phyloP scores from a whole-genome alignment of 53 echinoderm and acorn worm genomes.

The Holothuria leucospilota region DNA sequence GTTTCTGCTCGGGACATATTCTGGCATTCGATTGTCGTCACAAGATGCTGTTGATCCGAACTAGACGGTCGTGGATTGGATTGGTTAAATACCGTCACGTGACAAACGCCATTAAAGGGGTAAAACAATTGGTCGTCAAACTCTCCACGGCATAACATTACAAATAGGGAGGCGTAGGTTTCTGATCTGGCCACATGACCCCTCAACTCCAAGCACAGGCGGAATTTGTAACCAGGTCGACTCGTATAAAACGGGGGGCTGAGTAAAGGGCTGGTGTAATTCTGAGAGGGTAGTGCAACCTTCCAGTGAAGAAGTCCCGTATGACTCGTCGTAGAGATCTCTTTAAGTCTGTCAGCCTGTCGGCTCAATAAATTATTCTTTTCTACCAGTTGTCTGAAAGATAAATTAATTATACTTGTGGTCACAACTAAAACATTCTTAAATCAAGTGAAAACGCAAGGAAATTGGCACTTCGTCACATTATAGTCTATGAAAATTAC shows the following conservation, averaged over 20 bases:
- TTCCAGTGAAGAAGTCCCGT: slow-evolving; percentile 84
- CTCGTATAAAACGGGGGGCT: slow-evolving; percentile 90
- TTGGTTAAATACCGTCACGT: slow-evolving; percentile 83
- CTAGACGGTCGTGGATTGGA: slow-evolving; percentile 37
- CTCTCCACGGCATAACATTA: slow-evolving; percentile 78
- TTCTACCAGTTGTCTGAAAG: slow-evolving; percentile 69
- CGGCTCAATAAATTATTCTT: slow-evolving; percentile 59
- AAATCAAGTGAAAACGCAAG: too few relatives aligned
- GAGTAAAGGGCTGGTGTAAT: slow-evolving; percentile 67
- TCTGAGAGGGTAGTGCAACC: slow-evolving; percentile 63
- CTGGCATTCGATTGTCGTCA: slow-evolving; percentile 73
- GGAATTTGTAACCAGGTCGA: slow-evolving; percentile 80
- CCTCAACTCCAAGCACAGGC: slow-evolving; percentile 76
- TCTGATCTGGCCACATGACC: slow-evolving; percentile 77
- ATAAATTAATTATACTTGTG: not conserved
- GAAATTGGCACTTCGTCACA: too few relatives aligned
- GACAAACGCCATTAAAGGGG: slow-evolving; percentile 78
- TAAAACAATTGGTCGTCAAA: slow-evolving; percentile 74
- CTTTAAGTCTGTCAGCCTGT: slow-evolving; percentile 62
- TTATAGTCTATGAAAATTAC: too few relatives aligned
- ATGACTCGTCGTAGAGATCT: slow-evolving; percentile 67
- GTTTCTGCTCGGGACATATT: slow-evolving; percentile 73
- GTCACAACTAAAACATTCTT: too few relatives aligned
- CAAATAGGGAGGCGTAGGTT: slow-evolving; percentile 76
- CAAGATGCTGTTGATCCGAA: slow-evolving; percentile 27